Conservation (phyloP, 2,113 vertebrate species). For the Charina bottae region DNA sequence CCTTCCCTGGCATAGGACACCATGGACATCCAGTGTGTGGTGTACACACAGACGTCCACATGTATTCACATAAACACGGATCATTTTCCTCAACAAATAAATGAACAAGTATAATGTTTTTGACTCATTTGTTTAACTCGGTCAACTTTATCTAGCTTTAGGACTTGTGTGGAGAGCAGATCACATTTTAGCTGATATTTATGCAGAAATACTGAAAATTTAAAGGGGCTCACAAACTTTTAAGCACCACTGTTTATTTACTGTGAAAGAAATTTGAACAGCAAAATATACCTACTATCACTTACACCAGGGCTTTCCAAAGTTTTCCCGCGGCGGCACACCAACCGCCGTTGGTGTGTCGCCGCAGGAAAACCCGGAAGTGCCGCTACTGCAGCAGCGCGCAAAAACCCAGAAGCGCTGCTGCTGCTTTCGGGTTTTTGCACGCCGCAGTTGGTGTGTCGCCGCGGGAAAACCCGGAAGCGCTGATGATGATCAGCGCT, state of each 20-base stretch:
- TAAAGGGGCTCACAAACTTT: neutral
- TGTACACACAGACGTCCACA: neutral
- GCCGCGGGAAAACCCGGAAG: too few relatives aligned
- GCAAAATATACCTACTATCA: constrained; percentile 5
- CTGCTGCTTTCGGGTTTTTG: too few relatives aligned
- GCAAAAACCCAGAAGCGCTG: too few relatives aligned
- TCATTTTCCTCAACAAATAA: neutral
- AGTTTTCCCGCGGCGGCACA: too few relatives aligned
- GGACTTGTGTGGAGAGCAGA: neutral
- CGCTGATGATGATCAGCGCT: too few relatives aligned
- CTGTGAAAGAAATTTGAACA: neutral
- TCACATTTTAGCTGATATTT: neutral
- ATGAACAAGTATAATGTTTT: neutral
- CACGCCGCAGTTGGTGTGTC: too few relatives aligned
- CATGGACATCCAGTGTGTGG: neutral
- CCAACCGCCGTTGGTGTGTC: too few relatives aligned
- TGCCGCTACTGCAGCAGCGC: too few relatives aligned
- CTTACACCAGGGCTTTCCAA: too few relatives aligned
- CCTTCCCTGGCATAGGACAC: neutral
- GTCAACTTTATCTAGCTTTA: neutral
- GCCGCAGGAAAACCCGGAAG: too few relatives aligned
- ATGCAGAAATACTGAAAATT: neutral
- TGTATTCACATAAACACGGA: neutral
- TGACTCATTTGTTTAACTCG: neutral
- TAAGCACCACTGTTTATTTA: neutral